phyloP scores from a whole-genome alignment of 2,797 vertebrate genomes.

The Naso thynnoides region DNA sequence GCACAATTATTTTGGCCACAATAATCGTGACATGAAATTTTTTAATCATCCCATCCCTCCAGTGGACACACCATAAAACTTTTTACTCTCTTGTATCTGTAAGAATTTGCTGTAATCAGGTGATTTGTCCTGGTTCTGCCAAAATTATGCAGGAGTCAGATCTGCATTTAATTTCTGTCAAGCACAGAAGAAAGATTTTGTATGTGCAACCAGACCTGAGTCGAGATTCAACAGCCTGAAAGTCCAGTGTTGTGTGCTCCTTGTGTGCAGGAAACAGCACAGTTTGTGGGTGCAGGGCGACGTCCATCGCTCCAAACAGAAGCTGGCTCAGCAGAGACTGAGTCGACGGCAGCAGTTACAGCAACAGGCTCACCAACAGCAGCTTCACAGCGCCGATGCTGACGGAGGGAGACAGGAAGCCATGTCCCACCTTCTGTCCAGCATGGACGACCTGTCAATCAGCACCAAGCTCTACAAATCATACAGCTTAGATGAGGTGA shows the following conservation, averaged over 20 bases:
- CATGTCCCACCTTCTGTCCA: slow-evolving; percentile 86
- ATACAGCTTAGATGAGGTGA: slow-evolving; percentile 87
- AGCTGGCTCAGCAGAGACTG: slow-evolving; percentile 69
- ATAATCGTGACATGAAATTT: too few species aligned
- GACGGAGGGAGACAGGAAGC: slow-evolving; percentile 71
- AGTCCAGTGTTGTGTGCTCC: not conserved
- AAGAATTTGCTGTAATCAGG: not conserved
- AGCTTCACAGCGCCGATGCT: slow-evolving; percentile 27
- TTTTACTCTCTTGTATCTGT: too few species aligned
- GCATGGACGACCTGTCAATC: slow-evolving; percentile 90
- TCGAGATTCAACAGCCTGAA: not conserved
- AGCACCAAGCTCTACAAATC: slow-evolving; percentile 80
- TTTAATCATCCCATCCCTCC: too few species aligned
- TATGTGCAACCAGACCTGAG: not conserved
- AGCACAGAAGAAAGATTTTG: not conserved
- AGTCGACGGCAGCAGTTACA: slow-evolving; percentile 76
- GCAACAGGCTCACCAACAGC: slow-evolving; percentile 59
- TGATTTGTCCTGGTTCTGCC: not conserved
- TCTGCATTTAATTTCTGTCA: not conserved
- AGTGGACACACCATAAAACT: too few species aligned
- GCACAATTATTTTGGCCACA: too few species aligned
- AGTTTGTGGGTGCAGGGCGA: slow-evolving; percentile 93
- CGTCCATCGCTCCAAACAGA: slow-evolving; percentile 87
- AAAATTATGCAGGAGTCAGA: not conserved
- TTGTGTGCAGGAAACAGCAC: slow-evolving; percentile 87